Conservation (phyloP, 2,797 vertebrate species). For the Uromys caudimaculatus region DNA sequence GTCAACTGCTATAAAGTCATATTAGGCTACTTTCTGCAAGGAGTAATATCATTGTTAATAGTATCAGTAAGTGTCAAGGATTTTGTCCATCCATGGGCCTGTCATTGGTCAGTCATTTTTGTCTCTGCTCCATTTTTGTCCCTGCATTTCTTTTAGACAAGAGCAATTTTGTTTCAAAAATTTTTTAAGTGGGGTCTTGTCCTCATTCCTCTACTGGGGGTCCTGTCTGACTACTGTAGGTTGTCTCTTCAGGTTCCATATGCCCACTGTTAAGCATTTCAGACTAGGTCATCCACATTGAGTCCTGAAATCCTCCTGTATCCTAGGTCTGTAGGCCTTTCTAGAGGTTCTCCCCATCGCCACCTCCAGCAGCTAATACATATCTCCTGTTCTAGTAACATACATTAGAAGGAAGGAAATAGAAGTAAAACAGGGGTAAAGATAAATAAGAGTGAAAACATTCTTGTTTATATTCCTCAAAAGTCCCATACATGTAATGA, state of each 20-base stretch:
- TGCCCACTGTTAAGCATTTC: background rate
- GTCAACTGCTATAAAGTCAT: too few relatives aligned
- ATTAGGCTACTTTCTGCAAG: too few relatives aligned
- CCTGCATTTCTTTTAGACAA: background rate
- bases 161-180: background rate
- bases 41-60: too few relatives aligned
- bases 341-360: background rate
- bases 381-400: background rate
- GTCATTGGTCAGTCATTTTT: background rate
- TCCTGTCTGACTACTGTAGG: background rate
- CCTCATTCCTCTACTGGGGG: background rate
- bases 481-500: background rate
- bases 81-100: background rate
- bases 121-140: background rate
- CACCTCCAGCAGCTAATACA: background rate
- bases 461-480: background rate
- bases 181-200: background rate
- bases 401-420: background rate
- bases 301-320: background rate
- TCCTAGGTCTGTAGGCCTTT: background rate
- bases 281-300: too few relatives aligned
- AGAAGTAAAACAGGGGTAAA: accelerated
- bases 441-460: background rate
- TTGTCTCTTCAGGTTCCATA: background rate
- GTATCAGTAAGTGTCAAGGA: background rate